Percentiles rank a stretch among this genome's conserved stretches.
Conservation (phyloP, 2,113 vertebrate genomes). For the Antidorcas marsupialis region DNA sequence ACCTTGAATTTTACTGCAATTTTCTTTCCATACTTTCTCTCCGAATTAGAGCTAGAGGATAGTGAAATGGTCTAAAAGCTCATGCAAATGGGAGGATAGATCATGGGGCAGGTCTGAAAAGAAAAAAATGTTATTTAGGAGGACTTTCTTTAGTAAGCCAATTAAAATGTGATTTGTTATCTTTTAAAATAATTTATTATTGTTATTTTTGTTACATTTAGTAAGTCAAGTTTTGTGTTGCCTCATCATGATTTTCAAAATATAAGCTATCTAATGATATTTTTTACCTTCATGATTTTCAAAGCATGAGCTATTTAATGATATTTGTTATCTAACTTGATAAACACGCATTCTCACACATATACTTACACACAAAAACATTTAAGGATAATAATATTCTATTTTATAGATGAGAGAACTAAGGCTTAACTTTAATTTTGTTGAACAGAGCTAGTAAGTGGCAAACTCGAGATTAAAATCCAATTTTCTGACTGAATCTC, state of each 20-base stretch:
- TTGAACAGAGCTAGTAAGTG: background rate
- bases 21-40: background rate
- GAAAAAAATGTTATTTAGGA: background rate
- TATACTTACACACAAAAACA: background rate
- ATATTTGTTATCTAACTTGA: background rate
- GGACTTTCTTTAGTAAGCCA: background rate
- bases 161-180: background rate
- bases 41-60: background rate
- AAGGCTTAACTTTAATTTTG: background rate
- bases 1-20: background rate
- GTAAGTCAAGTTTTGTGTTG: background rate
- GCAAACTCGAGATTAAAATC: background rate
- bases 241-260: background rate
- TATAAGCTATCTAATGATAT: background rate
- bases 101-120: background rate
- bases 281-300: background rate
- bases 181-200: background rate
- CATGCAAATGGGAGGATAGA: background rate
- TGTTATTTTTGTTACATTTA: background rate
- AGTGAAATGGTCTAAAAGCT: background rate
- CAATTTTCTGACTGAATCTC: background rate
- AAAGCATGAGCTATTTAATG: background rate
- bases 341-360: background rate
- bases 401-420: background rate
- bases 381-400: background rate